A percentile compares a stretch with the other conserved stretches of the same genome.
phyloP scores from a whole-genome alignment of 2,113 vertebrate species.

The Dipodomys stephensi region DNA sequence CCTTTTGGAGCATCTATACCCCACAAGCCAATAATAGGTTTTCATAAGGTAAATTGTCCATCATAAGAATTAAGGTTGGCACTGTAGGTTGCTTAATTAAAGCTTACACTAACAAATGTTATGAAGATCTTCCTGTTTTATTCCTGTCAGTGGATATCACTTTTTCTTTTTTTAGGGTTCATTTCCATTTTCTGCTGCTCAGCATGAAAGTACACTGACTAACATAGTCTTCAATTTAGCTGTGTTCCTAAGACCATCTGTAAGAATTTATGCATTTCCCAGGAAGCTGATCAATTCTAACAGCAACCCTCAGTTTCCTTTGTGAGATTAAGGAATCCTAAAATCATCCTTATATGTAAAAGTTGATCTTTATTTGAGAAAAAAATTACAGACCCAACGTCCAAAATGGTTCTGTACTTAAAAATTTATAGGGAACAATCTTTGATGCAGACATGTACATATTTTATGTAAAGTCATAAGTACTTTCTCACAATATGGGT shows the following conservation, averaged over 20 bases:
- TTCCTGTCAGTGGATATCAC: not conserved
- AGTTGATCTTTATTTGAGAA: not conserved
- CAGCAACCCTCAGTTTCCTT: constrained; percentile 22
- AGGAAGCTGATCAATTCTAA: constrained; percentile 51
- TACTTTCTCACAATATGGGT: constrained; percentile 32
- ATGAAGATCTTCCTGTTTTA: constrained; percentile 30
- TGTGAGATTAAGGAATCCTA: constrained; percentile 4
- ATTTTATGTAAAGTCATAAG: constrained; percentile 28
- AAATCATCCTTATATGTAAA: constrained; percentile 51
- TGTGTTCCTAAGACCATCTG: constrained; percentile 58
- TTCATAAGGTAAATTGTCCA: not conserved
- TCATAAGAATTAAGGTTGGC: not conserved
- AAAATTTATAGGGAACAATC: not conserved
- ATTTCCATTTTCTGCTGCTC: constrained; percentile 65
- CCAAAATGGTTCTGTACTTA: not conserved
- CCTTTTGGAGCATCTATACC: not conserved
- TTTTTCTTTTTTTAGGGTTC: constrained; percentile 47
- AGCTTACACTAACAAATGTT: not conserved
- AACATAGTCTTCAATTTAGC: constrained; percentile 44
- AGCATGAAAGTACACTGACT: constrained; percentile 52
- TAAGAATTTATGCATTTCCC: constrained; percentile 57
- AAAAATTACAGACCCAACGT: not conserved
- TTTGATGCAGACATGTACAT: not conserved
- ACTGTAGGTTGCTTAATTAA: not conserved
- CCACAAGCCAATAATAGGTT: not conserved